These are phyloP conservation scores for Sterrhoptilus dennistouni DNA, from an alignment of 2,113 vertebrate species.

Conservation along the genomic window DNA sequence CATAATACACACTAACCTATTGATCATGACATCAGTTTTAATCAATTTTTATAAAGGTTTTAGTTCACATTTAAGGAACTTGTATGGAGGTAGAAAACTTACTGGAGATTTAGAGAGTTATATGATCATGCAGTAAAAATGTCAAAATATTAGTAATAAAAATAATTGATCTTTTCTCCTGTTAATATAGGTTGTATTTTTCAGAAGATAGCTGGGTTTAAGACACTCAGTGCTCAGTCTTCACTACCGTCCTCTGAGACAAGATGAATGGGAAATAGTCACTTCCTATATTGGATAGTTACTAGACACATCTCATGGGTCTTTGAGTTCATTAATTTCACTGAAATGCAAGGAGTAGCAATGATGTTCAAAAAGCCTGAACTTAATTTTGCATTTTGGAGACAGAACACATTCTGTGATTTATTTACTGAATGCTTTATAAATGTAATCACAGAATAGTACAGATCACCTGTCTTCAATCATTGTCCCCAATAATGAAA, in stretches of 20 bases:
- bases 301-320: neutral
- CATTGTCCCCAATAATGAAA: neutral
- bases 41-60: slow-evolving; percentile 5
- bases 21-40: neutral
- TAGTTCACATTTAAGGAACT: neutral
- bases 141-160: slow-evolving; percentile 7
- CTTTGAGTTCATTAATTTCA: neutral
- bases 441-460: neutral
- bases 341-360: neutral
- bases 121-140: neutral
- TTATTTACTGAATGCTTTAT: neutral
- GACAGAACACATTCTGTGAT: neutral
- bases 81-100: neutral
- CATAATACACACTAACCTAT: neutral
- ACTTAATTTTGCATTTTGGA: neutral
- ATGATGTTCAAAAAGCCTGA: neutral
- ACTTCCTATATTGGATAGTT: neutral
- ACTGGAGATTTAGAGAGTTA: neutral
- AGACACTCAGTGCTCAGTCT: neutral
- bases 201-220: neutral
- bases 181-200: neutral
- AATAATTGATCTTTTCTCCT: neutral
- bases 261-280: neutral
- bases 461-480: neutral
- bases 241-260: neutral